Percentiles rank a stretch among this genome's conserved stretches.
Evolutionary conservation across 2,113 vertebrate genomes (phyloP).

Genomic region (Petrocephalus microphthalmus): DNA sequence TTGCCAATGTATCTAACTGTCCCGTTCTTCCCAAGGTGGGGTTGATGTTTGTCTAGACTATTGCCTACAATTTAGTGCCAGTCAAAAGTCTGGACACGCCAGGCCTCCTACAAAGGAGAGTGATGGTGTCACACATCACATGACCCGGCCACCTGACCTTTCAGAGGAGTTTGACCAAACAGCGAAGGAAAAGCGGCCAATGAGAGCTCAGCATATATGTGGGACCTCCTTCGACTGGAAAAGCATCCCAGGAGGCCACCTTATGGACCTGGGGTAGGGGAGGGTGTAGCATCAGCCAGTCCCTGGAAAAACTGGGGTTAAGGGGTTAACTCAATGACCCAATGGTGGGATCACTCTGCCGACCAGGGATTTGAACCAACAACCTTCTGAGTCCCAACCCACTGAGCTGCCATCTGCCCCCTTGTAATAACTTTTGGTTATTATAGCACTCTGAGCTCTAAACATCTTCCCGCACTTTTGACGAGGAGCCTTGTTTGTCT

Average conservation of each 20-base stretch:
- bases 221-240: background rate
- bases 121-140: background rate
- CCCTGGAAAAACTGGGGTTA: background rate
- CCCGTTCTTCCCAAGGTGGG: background rate
- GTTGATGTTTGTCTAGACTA: background rate
- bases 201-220: background rate
- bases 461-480: background rate
- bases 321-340: no score
- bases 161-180: no score
- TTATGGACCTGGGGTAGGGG: background rate
- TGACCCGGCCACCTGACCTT: background rate
- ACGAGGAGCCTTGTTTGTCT: background rate
- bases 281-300: background rate
- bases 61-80: background rate
- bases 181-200: background rate
- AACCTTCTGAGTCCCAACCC: background rate
- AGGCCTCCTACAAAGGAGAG: background rate
- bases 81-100: background rate
- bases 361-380: background rate
- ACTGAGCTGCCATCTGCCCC: background rate
- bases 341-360: background rate
- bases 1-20: background rate
- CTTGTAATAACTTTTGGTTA: background rate
- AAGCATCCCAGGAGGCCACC: background rate
- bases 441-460: background rate